Percentiles rank a stretch among this genome's conserved stretches.
These are phyloP conservation scores for Steinernema hermaphroditum DNA, from an alignment of 2,888 invertebrate genomes.

Conservation along the genomic window DNA sequence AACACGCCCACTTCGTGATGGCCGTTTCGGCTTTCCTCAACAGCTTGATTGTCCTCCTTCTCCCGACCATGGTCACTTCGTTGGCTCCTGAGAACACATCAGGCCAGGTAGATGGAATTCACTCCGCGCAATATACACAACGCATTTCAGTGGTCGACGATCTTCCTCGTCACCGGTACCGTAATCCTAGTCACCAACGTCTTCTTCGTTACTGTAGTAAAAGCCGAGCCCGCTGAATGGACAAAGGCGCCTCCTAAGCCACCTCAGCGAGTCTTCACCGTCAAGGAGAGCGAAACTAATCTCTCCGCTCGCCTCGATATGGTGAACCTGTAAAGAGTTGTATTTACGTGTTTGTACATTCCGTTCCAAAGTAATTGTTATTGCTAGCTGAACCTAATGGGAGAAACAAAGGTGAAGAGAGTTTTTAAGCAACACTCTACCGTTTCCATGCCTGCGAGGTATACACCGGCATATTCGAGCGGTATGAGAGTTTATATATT, in stretches of 20 bases:
- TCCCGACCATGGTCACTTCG: constrained; percentile 11
- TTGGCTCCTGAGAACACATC: constrained; percentile 8
- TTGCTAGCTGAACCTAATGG: too few relatives aligned
- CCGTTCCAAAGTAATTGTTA: too few relatives aligned
- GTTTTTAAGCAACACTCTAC: too few relatives aligned
- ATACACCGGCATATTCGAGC: too few relatives aligned
- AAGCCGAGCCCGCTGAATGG: constrained; percentile 6
- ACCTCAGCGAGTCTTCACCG: neutral
- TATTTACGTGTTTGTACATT: too few relatives aligned
- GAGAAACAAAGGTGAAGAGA: too few relatives aligned
- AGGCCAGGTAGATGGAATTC: neutral
- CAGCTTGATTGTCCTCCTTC: constrained; percentile 5
- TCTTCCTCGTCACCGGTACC: constrained; percentile 16
- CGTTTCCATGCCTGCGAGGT: too few relatives aligned
- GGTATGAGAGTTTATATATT: too few relatives aligned
- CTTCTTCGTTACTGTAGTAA: constrained; percentile 1
- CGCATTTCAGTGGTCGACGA: constrained; percentile 16
- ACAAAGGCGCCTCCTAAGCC: neutral
- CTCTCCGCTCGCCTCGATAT: neutral
- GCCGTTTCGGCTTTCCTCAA: constrained; percentile 13
- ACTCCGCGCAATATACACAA: neutral
- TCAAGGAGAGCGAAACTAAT: constrained; percentile 18
- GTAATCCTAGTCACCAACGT: neutral
- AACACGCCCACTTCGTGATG: constrained; percentile 12
- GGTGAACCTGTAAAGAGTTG: neutral